Evolutionary conservation across 2,797 vertebrate genomes (phyloP).

Genomic region (Pristis pectinata): DNA sequence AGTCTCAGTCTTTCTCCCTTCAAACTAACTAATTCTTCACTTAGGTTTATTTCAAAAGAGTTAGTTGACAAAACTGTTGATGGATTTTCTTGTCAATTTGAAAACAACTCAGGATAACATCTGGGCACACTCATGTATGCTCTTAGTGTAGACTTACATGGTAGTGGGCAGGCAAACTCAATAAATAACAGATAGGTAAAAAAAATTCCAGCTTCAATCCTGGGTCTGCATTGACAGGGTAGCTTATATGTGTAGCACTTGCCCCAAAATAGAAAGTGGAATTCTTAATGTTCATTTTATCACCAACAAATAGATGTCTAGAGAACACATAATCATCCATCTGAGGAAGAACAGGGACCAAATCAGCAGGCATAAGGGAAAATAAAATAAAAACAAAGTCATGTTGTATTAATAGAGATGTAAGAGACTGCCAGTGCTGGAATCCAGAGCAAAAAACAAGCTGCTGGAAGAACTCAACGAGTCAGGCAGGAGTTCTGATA

Average conservation of each 20-base stretch:
- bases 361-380: neutral
- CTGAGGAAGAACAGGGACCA: neutral
- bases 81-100: too few relatives aligned
- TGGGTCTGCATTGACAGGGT: neutral
- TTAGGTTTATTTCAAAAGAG: too few relatives aligned
- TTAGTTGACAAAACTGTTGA: too few relatives aligned
- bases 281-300: neutral
- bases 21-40: neutral
- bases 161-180: too few relatives aligned
- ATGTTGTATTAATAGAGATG: neutral
- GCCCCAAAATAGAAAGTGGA: neutral
- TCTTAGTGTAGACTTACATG: too few relatives aligned
- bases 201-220: neutral
- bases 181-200: neutral
- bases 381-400: neutral
- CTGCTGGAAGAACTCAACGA: too few relatives aligned
- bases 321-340: neutral
- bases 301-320: neutral
- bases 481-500: too few relatives aligned
- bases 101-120: too few relatives aligned
- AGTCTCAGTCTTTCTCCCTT: neutral
- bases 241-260: neutral
- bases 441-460: too few relatives aligned
- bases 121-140: too few relatives aligned
- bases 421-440: too few relatives aligned